Evolutionary conservation across 53 echinoderm and acorn worm species (phyloP), one percentile per base, ranked within the genome.

Genomic region (Henricia sp.): DNA sequence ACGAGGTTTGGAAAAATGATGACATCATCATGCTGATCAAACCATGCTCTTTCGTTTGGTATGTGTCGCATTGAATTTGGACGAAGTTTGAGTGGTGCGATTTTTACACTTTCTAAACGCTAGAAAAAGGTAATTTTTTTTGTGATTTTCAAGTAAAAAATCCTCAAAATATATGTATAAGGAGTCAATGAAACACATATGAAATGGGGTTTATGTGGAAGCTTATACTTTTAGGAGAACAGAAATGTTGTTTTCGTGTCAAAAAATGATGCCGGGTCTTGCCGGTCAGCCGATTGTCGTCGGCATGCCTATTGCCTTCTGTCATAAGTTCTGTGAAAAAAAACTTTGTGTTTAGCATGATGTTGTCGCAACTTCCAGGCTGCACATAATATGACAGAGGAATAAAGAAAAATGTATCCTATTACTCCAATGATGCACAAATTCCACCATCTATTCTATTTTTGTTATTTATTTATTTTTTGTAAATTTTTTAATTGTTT

Each of bases 171-270:
- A 4, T 0, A 25, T 25, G 4, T 8, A 26, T 0, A 27, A 27
- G 64, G 64, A 29, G 6, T 63, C 10, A 13, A 63, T 63, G n/a
- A 63, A 63, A 62, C 34, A 24, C 13, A 27, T 10, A 28, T 63
- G 64, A 63, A 63, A 63, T 29, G 26, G 30, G 25, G 34, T 33
- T 63, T 63, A 26, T 63, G 16, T 63, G 64, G 30, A 63, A 33
- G 34, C 64, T 63, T 24, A 71, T 17, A 83, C 54, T 58, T 58
- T 52, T 37, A 78, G 59, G 66, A 78, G 19, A 67, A 60, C n/a
- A n/a, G 3, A 37, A 37, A 67, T 17, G 52, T 35, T 4, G 38
- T 27, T 64, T 64, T 64, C 13, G 25, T 64, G 9, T 29, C 5
- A 4, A 0, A 63, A 63, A 30, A 29, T n/a, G 0, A 63, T 63